Evolutionary conservation across 30 jellyfish, hydroid and myxozoan genomes (phyloP).

Genomic region (Rhopilema esculentum): DNA sequence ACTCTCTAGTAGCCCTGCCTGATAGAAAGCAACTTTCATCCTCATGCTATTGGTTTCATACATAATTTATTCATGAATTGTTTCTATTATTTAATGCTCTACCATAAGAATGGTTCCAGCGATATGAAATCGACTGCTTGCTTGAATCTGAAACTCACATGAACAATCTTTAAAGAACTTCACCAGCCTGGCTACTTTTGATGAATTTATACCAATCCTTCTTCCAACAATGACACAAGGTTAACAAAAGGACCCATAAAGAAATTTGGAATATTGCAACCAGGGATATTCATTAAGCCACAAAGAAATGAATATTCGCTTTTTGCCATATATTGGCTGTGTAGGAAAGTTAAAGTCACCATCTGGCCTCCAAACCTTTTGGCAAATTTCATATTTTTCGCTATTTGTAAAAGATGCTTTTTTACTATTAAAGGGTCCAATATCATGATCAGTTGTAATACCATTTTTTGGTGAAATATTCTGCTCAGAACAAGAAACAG

Average conservation of each 20-base stretch:
- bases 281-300: not conserved
- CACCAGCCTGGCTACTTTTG: slow-evolving; percentile 16
- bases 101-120: no score
- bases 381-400: not conserved
- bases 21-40: no score
- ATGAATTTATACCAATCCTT: slow-evolving; percentile 8
- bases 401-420: not conserved
- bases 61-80: no score
- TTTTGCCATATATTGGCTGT: not conserved
- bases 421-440: not conserved
- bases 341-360: slow-evolving; percentile 48
- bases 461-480: not conserved
- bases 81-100: no score
- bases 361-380: slow-evolving; percentile 8
- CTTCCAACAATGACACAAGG: slow-evolving; percentile 61
- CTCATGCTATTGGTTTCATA: no score
- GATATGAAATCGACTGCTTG: no score
- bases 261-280: not conserved
- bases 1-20: no score
- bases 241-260: not conserved
- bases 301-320: not conserved
- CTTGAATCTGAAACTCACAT: slow-evolving; percentile 5
- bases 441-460: not conserved
- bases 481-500: not conserved
- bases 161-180: slow-evolving; percentile 35